These are phyloP conservation scores for Melanostoma scalare DNA, from an alignment of 2,888 invertebrate genomes.

Conservation along the genomic window DNA sequence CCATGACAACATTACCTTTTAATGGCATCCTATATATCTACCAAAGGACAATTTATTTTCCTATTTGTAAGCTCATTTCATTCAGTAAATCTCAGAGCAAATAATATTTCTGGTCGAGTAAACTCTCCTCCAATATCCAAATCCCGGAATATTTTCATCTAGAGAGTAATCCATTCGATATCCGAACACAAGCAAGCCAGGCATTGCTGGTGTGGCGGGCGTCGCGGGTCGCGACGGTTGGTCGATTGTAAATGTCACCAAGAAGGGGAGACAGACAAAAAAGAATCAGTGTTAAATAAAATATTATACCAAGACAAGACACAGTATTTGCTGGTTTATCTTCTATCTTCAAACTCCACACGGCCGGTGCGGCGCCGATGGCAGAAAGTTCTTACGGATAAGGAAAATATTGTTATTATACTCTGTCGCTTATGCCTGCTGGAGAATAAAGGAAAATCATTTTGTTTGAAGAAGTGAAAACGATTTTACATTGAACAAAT, in stretches of 20 bases:
- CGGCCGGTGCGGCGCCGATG: too few relatives aligned
- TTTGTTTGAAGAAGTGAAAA: conserved; percentile 7
- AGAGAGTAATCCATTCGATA: conserved; percentile 24
- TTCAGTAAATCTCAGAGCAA: conserved; percentile 25
- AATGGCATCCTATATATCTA: not conserved
- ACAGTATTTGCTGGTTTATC: not conserved
- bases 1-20: too few relatives aligned
- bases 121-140: conserved; percentile 11
- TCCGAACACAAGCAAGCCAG: not conserved
- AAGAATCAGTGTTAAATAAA: conserved; percentile 27
- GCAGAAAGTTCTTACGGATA: not conserved
- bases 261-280: not conserved
- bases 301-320: conserved; percentile 5
- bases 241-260: not conserved
- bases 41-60: not conserved
- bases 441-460: not conserved
- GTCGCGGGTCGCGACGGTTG: too few relatives aligned
- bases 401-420: not conserved
- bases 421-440: not conserved
- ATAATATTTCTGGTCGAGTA: conserved; percentile 10
- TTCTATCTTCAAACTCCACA: not conserved
- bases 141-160: conserved; percentile 1
- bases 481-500: conserved; percentile 27
- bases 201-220: not conserved
- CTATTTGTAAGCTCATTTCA: conserved; percentile 16